Evolutionary conservation across 2,888 invertebrate species (phyloP), one percentile per base, ranked within the genome.

Genomic region (Dimorphilus gyrociliatus): DNA sequence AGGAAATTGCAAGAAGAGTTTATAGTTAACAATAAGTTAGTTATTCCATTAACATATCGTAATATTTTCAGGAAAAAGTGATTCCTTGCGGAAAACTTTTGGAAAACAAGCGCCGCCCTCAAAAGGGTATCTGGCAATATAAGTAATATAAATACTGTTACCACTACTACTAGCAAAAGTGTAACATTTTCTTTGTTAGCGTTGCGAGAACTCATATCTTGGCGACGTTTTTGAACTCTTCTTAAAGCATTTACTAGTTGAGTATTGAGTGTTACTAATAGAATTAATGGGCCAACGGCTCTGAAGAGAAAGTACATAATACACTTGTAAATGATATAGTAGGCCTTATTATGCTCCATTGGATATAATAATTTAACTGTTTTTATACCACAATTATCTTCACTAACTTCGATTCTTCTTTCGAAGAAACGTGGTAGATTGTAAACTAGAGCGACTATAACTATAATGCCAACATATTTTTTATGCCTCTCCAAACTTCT

Each of bases 301-400:
- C 44, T 35, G 36, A 44, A 44, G 10, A 44, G 31, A 31, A 44
- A 41, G 32, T 41, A 44, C 24, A 35, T 24, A 25, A 44, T 19
- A 7, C 41, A 44, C 27, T 44, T 44, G 38, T 44, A 44, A 30
- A 41, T 34, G 7, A 44, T 31, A 19, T 44, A 41, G 28, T 44
- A 44, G 13, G 36, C n/a, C 7, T 31, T 29, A 24, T 19, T 36
- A 7, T 26, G 13, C 8, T 33, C 10, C 2, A n/a, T n/a, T n/a
- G n/a, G n/a, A n/a, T n/a, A n/a, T n/a, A n/a, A n/a, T n/a, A n/a
- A n/a, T n/a, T n/a, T n/a, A 14, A 5, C 29, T 26, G 15, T 12
- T 6, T 6, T 10, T 10, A 29, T 10, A 25, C 13, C 21, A 24
- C 36, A 33, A n/a, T 13, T 17, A 18, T 36, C 33, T 2, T 14